These are phyloP conservation scores for Stramonita haemastoma DNA, from an alignment of 2,888 invertebrate genomes.

Conservation along the genomic window DNA sequence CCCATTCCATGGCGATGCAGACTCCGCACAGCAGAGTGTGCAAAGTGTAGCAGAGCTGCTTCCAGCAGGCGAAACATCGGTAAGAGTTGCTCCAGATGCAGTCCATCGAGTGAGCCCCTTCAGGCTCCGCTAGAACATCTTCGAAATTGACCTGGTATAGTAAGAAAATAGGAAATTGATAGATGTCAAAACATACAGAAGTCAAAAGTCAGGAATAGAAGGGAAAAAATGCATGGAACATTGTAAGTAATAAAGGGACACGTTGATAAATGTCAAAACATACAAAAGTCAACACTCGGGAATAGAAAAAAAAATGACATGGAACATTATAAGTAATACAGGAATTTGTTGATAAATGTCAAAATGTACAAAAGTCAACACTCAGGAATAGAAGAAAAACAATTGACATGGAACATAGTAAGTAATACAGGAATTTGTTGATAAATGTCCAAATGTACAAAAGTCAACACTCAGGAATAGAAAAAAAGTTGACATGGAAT, in stretches of 20 bases:
- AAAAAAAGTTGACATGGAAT: too few species aligned
- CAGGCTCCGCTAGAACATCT: conserved; percentile 68
- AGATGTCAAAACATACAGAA: too few species aligned
- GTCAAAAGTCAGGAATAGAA: neutral
- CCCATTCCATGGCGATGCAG: conserved; percentile 82
- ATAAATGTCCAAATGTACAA: too few species aligned
- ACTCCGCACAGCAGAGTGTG: conserved; percentile 84
- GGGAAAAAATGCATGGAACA: neutral
- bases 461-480: too few species aligned
- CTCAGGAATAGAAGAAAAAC: too few species aligned
- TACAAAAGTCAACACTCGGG: too few species aligned
- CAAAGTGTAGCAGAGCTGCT: conserved; percentile 84
- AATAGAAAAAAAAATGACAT: too few species aligned
- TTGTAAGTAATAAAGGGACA: neutral
- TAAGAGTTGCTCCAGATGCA: conserved; percentile 86
- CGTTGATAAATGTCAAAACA: neutral
- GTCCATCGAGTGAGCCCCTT: conserved; percentile 79
- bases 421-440: too few species aligned
- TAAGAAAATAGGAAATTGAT: neutral
- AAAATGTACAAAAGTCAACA: too few species aligned
- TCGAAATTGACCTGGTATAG: conserved; percentile 60
- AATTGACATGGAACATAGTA: too few species aligned
- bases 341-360: too few species aligned
- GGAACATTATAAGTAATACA: too few species aligned
- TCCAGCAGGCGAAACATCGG: conserved; percentile 82